Conservation (phyloP, 2,113 vertebrate species). For the Alexandromys fortis region DNA sequence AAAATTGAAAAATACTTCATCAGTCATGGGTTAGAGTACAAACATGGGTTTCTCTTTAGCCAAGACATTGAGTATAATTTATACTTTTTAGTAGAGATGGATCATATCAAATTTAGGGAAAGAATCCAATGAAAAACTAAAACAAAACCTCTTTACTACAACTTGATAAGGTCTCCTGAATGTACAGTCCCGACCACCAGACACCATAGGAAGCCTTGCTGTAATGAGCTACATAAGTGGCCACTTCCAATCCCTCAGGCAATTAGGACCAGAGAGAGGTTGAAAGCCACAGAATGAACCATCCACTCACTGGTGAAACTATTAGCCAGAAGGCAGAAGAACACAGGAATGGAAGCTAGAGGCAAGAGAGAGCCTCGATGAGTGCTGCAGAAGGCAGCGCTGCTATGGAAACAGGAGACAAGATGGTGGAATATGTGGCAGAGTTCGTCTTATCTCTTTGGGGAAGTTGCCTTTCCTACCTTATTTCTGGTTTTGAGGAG, state of each 20-base stretch:
- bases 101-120: neutral
- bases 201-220: neutral
- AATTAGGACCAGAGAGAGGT: neutral
- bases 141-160: neutral
- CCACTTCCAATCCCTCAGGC: neutral
- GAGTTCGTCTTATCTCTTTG: constrained; percentile 19
- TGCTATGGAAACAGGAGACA: neutral
- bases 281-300: constrained; percentile 15
- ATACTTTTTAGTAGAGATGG: neutral
- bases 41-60: constrained; percentile 33
- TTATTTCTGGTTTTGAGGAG: constrained; percentile 39
- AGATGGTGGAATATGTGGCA: constrained; percentile 24
- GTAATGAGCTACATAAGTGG: neutral
- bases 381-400: constrained; percentile 4
- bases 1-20: neutral
- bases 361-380: neutral
- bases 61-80: neutral
- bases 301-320: neutral
- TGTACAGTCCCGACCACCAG: neutral
- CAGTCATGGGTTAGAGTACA: neutral
- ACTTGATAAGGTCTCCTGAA: neutral
- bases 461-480: neutral
- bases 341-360: constrained; percentile 36
- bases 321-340: constrained; percentile 47
- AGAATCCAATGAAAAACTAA: neutral